phyloP scores from a whole-genome alignment of 2,113 vertebrate species.

The Sorex araneus region DNA sequence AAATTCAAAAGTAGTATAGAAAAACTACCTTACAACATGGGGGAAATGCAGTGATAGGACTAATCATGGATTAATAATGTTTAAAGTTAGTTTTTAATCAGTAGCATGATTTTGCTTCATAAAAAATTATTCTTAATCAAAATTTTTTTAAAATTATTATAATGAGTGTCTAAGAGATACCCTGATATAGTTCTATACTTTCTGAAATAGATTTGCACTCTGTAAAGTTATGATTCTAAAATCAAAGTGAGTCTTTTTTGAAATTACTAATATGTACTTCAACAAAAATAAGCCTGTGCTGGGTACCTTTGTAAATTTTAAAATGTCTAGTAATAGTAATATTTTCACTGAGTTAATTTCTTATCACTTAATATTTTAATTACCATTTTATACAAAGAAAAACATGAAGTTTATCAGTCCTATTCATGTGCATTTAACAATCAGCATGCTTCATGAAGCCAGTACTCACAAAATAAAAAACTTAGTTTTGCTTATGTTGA shows the following conservation, averaged over 20 bases:
- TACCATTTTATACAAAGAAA: neutral
- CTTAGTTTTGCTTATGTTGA: neutral
- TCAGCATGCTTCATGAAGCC: neutral
- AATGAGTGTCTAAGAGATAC: neutral
- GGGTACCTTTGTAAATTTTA: neutral
- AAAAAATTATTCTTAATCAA: neutral
- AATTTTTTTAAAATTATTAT: neutral
- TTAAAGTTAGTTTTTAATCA: neutral
- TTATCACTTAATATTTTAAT: slow-evolving; percentile 24
- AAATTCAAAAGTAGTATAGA: neutral
- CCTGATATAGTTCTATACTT: neutral
- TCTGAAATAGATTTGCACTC: neutral
- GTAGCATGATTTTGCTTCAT: neutral
- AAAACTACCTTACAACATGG: neutral
- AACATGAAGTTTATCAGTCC: no score
- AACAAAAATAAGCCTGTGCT: neutral
- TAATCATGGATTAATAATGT: neutral
- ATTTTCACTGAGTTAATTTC: neutral
- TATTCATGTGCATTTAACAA: neutral
- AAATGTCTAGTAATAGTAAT: neutral
- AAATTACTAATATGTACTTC: neutral
- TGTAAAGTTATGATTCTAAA: slow-evolving; percentile 9
- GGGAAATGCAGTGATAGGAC: neutral
- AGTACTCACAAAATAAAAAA: no score
- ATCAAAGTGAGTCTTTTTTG: neutral